Evolutionary conservation across 2,888 invertebrate genomes (phyloP).

Genomic region (Caenorhabditis angaria): DNA sequence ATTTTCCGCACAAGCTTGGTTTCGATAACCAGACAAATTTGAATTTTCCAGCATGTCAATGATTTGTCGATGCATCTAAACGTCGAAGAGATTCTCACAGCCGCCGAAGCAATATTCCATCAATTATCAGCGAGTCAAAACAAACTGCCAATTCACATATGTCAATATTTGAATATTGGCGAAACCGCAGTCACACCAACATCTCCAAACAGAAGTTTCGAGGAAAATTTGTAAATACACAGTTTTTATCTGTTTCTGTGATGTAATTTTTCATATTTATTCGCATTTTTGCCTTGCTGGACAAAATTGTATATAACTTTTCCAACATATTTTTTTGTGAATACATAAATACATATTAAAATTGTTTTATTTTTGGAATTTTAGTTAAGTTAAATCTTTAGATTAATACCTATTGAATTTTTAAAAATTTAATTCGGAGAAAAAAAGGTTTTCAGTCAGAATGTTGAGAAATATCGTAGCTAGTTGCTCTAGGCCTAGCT

Average conservation of each 20-base stretch:
- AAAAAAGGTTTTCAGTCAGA: neutral
- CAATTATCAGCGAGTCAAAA: conserved; percentile 78
- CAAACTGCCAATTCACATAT: conserved; percentile 54
- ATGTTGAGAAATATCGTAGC: neutral
- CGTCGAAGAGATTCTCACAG: conserved; percentile 82
- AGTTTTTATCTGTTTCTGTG: neutral
- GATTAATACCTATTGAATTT: neutral
- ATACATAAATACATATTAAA: neutral
- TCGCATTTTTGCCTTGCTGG: neutral
- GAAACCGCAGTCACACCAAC: conserved; percentile 23
- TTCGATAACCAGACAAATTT: too few relatives aligned
- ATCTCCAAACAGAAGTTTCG: conserved; percentile 7
- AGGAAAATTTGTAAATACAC: neutral
- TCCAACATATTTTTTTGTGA: neutral
- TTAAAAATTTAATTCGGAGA: neutral
- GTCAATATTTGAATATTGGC: conserved; percentile 50
- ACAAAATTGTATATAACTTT: conserved; percentile 4
- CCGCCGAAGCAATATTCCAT: conserved; percentile 90
- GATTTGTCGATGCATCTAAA: conserved; percentile 89
- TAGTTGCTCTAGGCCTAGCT: neutral
- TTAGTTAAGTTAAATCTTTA: neutral
- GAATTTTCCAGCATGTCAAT: conserved; percentile 87
- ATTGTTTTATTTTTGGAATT: neutral
- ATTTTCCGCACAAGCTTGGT: too few relatives aligned
- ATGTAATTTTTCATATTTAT: conserved; percentile 4